Evolutionary conservation across 2,888 invertebrate species (phyloP).

Genomic region (Adelphocoris suturalis): DNA sequence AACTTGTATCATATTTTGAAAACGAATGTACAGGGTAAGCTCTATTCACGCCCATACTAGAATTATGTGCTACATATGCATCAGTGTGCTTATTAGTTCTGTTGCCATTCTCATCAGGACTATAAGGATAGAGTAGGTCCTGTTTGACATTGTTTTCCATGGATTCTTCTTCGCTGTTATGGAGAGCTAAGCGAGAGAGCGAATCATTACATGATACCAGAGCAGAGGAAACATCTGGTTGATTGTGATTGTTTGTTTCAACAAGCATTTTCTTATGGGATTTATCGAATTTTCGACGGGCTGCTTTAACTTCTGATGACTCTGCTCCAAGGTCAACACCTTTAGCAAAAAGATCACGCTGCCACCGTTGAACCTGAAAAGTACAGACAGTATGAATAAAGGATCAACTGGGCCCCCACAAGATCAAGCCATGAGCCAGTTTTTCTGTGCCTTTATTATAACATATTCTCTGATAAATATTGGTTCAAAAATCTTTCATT

Average conservation of each 20-base stretch:
- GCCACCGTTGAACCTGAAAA: constrained; percentile 56
- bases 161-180: background rate
- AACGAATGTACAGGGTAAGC: background rate
- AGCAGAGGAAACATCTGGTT: background rate
- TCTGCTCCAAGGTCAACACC: background rate
- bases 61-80: too few species aligned
- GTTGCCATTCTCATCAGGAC: background rate
- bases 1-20: background rate
- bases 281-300: background rate
- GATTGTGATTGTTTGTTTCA: background rate
- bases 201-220: background rate
- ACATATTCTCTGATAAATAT: too few species aligned
- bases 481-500: too few species aligned
- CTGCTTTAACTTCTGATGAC: background rate
- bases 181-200: background rate
- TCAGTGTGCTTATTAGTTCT: background rate
- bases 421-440: too few species aligned
- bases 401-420: too few species aligned
- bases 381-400: background rate
- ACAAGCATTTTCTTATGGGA: background rate
- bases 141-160: background rate
- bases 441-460: too few species aligned
- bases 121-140: background rate
- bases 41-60: background rate
- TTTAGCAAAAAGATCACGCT: constrained; percentile 4